A percentile compares a stretch with the other conserved stretches of the same genome.
These are phyloP conservation scores for Caenorhabditis macrosperma DNA, from an alignment of 2,888 invertebrate species.

Conservation along the genomic window DNA sequence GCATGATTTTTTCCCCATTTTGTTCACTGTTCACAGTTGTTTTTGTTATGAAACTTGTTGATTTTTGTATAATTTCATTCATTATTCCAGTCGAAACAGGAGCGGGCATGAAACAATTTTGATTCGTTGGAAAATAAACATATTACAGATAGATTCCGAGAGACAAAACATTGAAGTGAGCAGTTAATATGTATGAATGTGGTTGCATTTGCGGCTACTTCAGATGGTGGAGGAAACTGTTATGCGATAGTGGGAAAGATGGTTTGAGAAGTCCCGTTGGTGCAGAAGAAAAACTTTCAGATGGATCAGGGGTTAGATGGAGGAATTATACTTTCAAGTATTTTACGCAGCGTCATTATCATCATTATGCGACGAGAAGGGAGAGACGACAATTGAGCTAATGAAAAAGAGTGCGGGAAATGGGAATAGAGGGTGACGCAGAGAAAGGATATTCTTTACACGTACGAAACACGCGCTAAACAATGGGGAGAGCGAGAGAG, in stretches of 20 bases:
- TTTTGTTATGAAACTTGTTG: constrained; percentile 8
- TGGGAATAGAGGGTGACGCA: not conserved
- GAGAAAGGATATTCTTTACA: constrained; percentile 37
- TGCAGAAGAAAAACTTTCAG: not conserved
- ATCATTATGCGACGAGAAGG: not conserved
- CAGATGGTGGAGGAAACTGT: not conserved
- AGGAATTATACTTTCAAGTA: not conserved
- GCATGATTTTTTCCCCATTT: constrained; percentile 22
- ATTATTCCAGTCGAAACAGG: not conserved
- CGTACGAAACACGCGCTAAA: constrained; percentile 39
- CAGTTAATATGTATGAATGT: not conserved
- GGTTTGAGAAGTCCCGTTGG: not conserved
- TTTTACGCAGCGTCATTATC: not conserved
- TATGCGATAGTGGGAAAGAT: not conserved
- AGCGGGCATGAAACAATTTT: constrained; percentile 9
- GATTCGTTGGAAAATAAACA: constrained; percentile 35
- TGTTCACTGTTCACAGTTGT: constrained; percentile 20
- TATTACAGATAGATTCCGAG: constrained; percentile 31
- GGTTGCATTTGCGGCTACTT: not conserved
- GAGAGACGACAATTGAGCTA: not conserved
- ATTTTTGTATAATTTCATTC: not conserved
- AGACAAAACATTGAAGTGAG: constrained; percentile 20
- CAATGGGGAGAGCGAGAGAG: too few relatives aligned
- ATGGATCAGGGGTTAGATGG: not conserved
- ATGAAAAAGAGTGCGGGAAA: not conserved